Evolutionary conservation across 2,113 vertebrate genomes (phyloP), one percentile per base, ranked within the genome.

Genomic region (Steatornis caripensis): DNA sequence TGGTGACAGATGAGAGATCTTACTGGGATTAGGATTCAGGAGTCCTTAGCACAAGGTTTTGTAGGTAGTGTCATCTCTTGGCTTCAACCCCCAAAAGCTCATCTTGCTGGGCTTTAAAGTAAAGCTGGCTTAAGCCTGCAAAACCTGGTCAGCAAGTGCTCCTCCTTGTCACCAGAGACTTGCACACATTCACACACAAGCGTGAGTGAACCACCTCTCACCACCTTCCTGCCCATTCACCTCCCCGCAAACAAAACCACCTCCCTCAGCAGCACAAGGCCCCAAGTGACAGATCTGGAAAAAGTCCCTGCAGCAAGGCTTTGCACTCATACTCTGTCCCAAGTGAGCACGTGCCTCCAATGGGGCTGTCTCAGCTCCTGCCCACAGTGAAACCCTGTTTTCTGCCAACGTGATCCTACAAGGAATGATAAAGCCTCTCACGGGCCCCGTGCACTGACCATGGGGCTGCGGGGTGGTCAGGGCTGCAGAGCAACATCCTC

Each of bases 301-400:
- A 21, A 75, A 55, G 36, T 48, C 21, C 57, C 34, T 55, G 36
- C 65, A 48, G 26, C 1, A 24, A 60, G 23, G 8, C 17, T 66
- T 78, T 43, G 53, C 4, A 9, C 11, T 89, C 4, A 0, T n/a
- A 13, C 18, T 34, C 36, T 58, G 55, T 71, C 65, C 69, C 74
- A 60, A 6, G 17, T 0, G 5, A 93, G 55, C 74, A 64, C 34
- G 6, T 77, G 60, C 43, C 37, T 82, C 69, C 2, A 1, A 10
- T 12, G 46, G 29, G 24, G 8, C 51, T 84, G 39, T 26, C 34
- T 68, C 0, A 0, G 37, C 79, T 48, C 39, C 21, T 0, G 0
- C 26, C 37, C 39, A 12, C 1, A 5, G 41, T 41, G 41, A 26
- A 61, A 37, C 15, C 19, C 43, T 6, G 1, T 84, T 82, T 89